Evolutionary conservation across 2,888 invertebrate species (phyloP), one percentile per base, ranked within the genome.

Genomic region (Sepioteuthis lessoniana): DNA sequence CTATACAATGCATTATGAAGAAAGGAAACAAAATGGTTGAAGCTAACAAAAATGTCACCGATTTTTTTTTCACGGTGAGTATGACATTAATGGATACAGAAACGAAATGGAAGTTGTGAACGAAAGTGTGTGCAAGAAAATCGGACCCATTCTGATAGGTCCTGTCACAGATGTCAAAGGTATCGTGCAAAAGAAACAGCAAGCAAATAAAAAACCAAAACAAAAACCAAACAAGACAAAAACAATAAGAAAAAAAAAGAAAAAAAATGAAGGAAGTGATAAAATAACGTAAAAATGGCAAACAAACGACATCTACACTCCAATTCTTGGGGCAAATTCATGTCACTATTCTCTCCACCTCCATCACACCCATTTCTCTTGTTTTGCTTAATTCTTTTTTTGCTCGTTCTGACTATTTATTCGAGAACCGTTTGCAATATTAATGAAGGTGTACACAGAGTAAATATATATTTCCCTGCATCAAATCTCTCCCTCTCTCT

Each of bases 91-190:
- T 76, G 76, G 76, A 76, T 76, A n/a, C 76, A 16, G 76, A 76
- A 76, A n/a, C 76, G n/a, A 76, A 76, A 76, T 76, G 35, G 76
- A 76, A n/a, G 76, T n/a, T 16, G n/a, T 76, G 76, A n/a, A 35
- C 76, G 76, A 76, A n/a, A n/a, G 16, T n/a, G 16, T 76, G n/a
- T 76, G n/a, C 16, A 76, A 76, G 76, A 76, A 76, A 76, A 76
- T n/a, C 35, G 76, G 76, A 76, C 76, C n/a, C 76, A n/a, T 76
- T 76, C n/a, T 76, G 76, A 76, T 76, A 76, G 76, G 76, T n/a
- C n/a, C n/a, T 76, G 76, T 76, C 76, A 76, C 13, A 76, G n/a
- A 76, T 76, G 76, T 76, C 76, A 76, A 76, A 76, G 35, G 76
- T 76, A 35, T 76, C 16, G 76, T 19, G 19, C 76, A 19, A 76